These are phyloP conservation scores for Rhorus exstirpatorius DNA, from an alignment of 2,888 invertebrate genomes.

Conservation along the genomic window DNA sequence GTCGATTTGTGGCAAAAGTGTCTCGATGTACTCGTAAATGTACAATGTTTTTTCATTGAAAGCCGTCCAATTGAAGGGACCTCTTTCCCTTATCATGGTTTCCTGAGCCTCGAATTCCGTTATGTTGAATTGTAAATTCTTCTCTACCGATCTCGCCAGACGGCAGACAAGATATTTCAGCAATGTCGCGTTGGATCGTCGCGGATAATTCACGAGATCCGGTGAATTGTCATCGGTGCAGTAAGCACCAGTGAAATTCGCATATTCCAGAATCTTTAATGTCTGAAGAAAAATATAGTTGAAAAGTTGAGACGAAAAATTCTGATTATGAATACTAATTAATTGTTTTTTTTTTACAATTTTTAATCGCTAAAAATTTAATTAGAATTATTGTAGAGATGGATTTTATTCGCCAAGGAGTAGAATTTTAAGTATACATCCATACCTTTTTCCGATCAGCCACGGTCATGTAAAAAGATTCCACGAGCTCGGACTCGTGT, in stretches of 20 bases:
- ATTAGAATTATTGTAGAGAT: neutral
- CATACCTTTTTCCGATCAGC: constrained; percentile 79
- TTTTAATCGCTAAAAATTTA: neutral
- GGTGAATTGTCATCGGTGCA: constrained; percentile 74
- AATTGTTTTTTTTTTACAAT: neutral
- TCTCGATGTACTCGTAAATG: constrained; percentile 80
- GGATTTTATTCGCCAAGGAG: neutral
- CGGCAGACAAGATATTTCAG: constrained; percentile 80
- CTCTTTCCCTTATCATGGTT: constrained; percentile 41
- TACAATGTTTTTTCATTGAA: constrained; percentile 79
- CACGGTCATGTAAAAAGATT: constrained; percentile 81
- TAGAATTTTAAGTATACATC: neutral
- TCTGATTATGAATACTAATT: too few species aligned
- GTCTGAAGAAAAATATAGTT: constrained; percentile 71
- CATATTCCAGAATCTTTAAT: constrained; percentile 79
- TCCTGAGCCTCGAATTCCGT: constrained; percentile 70
- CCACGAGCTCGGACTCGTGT: constrained; percentile 76
- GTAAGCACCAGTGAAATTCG: constrained; percentile 79
- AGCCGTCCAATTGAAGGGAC: constrained; percentile 79
- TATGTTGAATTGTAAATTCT: constrained; percentile 75
- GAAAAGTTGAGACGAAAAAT: neutral
- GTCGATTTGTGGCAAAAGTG: constrained; percentile 75
- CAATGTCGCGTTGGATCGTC: constrained; percentile 77
- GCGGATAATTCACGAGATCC: constrained; percentile 79
- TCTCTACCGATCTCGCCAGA: constrained; percentile 76